Percentiles rank a stretch among this genome's conserved stretches.
phyloP scores from a whole-genome alignment of 1,140 invertebrate species.

The Tetraneura akinire region DNA sequence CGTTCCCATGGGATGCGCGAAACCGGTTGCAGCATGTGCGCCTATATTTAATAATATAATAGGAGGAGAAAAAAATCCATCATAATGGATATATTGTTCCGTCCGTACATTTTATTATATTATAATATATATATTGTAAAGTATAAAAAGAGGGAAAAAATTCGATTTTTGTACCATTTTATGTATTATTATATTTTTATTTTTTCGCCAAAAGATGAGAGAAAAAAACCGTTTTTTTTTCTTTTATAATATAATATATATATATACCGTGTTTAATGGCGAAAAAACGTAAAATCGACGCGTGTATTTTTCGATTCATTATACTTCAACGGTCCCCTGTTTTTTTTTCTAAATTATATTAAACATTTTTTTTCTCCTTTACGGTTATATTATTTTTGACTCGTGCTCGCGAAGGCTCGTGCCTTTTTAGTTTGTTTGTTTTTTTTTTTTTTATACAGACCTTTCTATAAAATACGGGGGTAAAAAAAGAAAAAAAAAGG shows the following conservation, averaged over 20 bases:
- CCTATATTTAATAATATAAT: too few species aligned
- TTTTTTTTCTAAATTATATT: not conserved
- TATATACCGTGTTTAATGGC: conserved; percentile 1
- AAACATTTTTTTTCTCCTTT: conserved; percentile 18
- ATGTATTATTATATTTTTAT: too few species aligned
- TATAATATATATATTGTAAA: too few species aligned
- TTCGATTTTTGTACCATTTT: not conserved
- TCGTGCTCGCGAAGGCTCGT: conserved; percentile 43
- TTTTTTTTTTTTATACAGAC: too few species aligned
- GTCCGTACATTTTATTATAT: too few species aligned
- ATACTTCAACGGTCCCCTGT: not conserved
- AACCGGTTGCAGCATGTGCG: conserved; percentile 26
- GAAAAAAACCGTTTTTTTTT: conserved; percentile 46
- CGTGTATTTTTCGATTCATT: conserved; percentile 33
- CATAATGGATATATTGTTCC: conserved; percentile 37
- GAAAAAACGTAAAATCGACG: conserved; percentile 41
- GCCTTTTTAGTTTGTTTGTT: too few species aligned
- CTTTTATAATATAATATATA: too few species aligned
- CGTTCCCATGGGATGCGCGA: conserved; percentile 43
- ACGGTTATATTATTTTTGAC: conserved; percentile 41
- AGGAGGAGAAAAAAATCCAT: conserved; percentile 50
- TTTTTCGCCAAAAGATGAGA: not conserved
- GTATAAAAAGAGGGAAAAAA: conserved; percentile 39
- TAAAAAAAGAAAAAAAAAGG: conserved; percentile 27
- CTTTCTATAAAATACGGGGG: conserved; percentile 7